Evolutionary conservation across 2,113 vertebrate genomes (phyloP), one percentile per base, ranked within the genome.

Genomic region (Centropus unirufus): DNA sequence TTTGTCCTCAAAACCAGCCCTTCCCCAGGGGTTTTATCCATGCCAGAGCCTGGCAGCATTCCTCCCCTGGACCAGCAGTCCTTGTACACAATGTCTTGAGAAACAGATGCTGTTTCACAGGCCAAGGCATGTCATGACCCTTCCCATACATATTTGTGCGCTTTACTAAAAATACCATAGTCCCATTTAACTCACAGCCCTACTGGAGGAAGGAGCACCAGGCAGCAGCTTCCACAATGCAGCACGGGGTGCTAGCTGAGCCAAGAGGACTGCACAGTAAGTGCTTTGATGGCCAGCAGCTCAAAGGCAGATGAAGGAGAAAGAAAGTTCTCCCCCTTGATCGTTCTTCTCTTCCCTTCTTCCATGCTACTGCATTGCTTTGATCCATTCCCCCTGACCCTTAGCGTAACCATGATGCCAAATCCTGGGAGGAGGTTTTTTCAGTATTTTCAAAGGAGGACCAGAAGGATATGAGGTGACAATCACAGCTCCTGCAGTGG

Each of bases 81-180:
- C 30, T 89, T 47, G 74, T 59, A 64, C 40, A 17, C 0, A 0
- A 79, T 6, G 17, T 57, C 91, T 76, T 79, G 83, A 94, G 94
- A 92, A 91, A 89, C 66, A 87, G 81, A 74, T 95, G 92, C 49
- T 73, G 26, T 64, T 75, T 82, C 92, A 73, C 64, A 61, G 81
- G 29, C 34, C 74, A 54, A 2, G 24, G 68, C n/a, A 1, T 77
- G 82, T 90, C 92, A 24, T 62, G 87, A 95, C 89, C 87, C 40
- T 95, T 97, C 93, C 87, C 93, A 91, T 63, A 85, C 1, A 62
- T 3, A 61, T 75, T 42, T 69, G 54, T 72, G 30, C 24, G 89
- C 62, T 79, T 93, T 64, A 27, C 81, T 97, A 95, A 95, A 96
- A 95, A 92, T 92, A 93, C 15, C 70, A 21, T 0, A 0, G 19